A percentile compares a stretch with the other conserved stretches of the same genome.
Evolutionary conservation across 2,797 vertebrate species (phyloP).

Genomic region (Sebastiscus tertius): DNA sequence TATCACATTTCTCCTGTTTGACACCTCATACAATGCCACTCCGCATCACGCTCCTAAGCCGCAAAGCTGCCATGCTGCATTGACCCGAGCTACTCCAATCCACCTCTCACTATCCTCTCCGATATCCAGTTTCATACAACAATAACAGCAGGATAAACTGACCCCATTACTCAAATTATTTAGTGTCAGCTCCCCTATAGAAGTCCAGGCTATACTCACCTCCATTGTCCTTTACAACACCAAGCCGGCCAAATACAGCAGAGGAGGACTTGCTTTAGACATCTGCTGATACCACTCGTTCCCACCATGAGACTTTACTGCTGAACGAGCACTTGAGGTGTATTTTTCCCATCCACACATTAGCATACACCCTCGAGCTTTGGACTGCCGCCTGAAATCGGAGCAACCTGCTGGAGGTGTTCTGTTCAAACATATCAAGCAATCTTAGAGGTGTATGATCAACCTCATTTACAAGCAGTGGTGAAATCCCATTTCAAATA

Average conservation of each 20-base stretch:
- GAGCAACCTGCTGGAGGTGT: conserved; percentile 20
- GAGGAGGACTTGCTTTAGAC: neutral
- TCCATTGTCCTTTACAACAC: conserved; percentile 22
- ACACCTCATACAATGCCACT: conserved; percentile 40
- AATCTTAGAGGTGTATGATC: neutral
- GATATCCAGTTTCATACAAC: conserved; percentile 20
- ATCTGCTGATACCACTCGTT: neutral
- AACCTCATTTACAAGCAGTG: neutral
- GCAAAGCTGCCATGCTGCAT: conserved; percentile 8
- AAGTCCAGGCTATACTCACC: neutral
- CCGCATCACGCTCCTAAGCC: conserved; percentile 12
- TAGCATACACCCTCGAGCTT: conserved; percentile 45
- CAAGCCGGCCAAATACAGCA: neutral
- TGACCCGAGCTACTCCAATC: conserved; percentile 13
- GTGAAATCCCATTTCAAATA: neutral
- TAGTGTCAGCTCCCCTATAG: neutral
- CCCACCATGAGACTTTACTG: neutral
- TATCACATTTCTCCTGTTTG: conserved; percentile 55
- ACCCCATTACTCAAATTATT: conserved; percentile 2
- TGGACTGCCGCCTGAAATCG: conserved; percentile 23
- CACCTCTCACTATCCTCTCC: neutral
- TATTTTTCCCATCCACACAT: conserved; percentile 1
- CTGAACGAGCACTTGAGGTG: neutral
- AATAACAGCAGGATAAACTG: conserved; percentile 1
- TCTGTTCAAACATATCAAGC: conserved; percentile 40